phyloP scores from a whole-genome alignment of 1,140 invertebrate genomes.

The Sarcophaga peregrina region DNA sequence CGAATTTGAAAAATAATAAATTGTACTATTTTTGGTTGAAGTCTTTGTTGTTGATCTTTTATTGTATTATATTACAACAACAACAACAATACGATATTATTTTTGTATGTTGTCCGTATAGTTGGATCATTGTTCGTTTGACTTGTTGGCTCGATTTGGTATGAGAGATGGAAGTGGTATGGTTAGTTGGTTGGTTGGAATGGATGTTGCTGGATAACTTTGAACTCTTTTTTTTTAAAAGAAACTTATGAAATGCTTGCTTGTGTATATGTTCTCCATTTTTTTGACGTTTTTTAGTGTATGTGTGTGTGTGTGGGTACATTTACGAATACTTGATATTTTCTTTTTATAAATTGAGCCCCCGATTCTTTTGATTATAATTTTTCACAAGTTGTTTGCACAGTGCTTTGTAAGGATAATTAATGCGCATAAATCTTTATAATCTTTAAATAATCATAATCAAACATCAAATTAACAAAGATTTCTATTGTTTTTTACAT shows the following conservation, averaged over 20 bases:
- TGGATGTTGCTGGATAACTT: conserved; percentile 13
- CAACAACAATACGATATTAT: too few relatives aligned
- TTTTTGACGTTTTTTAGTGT: neutral
- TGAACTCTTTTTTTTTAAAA: neutral
- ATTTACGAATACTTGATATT: neutral
- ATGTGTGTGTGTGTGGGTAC: neutral
- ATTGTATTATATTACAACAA: too few relatives aligned
- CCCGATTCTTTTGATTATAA: conserved; percentile 9
- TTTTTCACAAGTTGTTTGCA: neutral
- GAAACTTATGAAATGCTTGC: neutral
- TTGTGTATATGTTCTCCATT: neutral
- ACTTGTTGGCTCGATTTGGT: neutral
- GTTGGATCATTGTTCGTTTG: too few relatives aligned
- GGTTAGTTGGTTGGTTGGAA: neutral
- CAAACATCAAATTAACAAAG: too few relatives aligned
- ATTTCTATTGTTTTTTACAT: too few relatives aligned
- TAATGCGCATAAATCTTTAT: too few relatives aligned
- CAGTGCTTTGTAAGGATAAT: too few relatives aligned
- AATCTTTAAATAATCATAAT: too few relatives aligned
- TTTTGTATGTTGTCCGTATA: too few relatives aligned
- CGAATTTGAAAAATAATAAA: neutral
- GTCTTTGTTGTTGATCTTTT: too few relatives aligned
- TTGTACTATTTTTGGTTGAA: neutral
- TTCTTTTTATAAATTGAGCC: conserved; percentile 8
- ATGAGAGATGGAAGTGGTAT: neutral